These are phyloP conservation scores for Nothoprocta pentlandii DNA, from an alignment of 2,113 vertebrate species.

Conservation along the genomic window DNA sequence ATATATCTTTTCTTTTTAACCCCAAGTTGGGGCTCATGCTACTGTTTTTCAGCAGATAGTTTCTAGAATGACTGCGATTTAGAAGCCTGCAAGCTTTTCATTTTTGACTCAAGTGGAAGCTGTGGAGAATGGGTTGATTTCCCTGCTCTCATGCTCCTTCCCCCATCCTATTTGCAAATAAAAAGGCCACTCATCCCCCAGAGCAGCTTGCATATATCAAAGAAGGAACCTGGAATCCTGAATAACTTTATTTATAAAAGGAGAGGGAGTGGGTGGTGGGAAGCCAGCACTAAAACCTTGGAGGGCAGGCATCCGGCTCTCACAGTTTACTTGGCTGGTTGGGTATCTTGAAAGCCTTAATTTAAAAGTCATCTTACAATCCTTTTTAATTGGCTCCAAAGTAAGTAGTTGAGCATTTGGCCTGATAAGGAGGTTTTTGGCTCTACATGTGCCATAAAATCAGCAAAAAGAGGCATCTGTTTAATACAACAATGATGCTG, in stretches of 20 bases:
- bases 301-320: slow-evolving; percentile 61
- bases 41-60: neutral
- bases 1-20: neutral
- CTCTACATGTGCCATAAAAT: slow-evolving; percentile 76
- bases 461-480: slow-evolving; percentile 78
- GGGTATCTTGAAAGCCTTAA: slow-evolving; percentile 71
- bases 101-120: neutral
- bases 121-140: neutral
- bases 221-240: slow-evolving; percentile 35
- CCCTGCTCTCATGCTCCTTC: neutral
- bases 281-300: slow-evolving; percentile 46
- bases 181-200: slow-evolving; percentile 14
- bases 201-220: slow-evolving; percentile 52
- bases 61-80: neutral
- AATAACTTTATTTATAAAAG: slow-evolving; percentile 55
- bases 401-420: slow-evolving; percentile 69
- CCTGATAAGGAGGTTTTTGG: slow-evolving; percentile 72
- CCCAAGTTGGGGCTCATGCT: neutral
- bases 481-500: slow-evolving; percentile 70
- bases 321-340: slow-evolving; percentile 60
- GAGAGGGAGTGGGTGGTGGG: slow-evolving; percentile 44
- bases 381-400: slow-evolving; percentile 74
- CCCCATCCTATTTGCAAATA: neutral
- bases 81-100: neutral
- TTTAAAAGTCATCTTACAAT: slow-evolving; percentile 75